These are phyloP conservation scores for Hydrocynus forskahlii DNA, from an alignment of 2,797 vertebrate genomes.

Conservation along the genomic window DNA sequence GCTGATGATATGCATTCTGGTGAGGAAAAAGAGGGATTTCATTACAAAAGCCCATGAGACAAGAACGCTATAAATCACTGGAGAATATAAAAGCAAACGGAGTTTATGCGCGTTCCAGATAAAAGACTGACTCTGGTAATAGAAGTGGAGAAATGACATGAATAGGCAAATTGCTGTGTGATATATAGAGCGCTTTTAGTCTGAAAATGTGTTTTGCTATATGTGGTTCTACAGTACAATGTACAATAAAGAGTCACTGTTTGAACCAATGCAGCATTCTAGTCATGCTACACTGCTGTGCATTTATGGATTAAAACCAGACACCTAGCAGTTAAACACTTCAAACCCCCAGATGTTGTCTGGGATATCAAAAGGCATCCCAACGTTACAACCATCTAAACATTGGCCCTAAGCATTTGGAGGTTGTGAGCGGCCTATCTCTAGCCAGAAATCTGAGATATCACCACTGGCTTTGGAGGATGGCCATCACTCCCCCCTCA, in stretches of 20 bases:
- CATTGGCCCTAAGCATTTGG: too few relatives aligned
- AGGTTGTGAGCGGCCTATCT: too few relatives aligned
- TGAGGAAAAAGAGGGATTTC: slow-evolving; percentile 44
- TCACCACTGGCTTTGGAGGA: too few relatives aligned
- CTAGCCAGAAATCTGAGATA: too few relatives aligned
- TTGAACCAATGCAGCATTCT: neutral
- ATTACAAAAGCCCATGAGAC: slow-evolving; percentile 62
- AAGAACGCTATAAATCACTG: slow-evolving; percentile 59
- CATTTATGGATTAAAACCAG: neutral
- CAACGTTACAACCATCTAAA: too few relatives aligned
- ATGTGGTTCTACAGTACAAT: neutral
- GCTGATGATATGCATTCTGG: slow-evolving; percentile 51
- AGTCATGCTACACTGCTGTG: neutral
- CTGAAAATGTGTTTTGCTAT: neutral
- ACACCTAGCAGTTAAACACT: neutral
- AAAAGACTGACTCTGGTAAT: slow-evolving; percentile 64
- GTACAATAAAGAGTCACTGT: neutral
- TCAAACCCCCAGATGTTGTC: neutral
- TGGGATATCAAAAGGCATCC: neutral
- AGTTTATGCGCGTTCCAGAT: slow-evolving; percentile 73
- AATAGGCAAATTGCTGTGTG: slow-evolving; percentile 32
- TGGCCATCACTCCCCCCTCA: too few relatives aligned
- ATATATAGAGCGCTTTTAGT: slow-evolving; percentile 15
- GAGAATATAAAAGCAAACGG: slow-evolving; percentile 61
- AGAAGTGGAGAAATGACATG: slow-evolving; percentile 51